Percentiles rank a stretch among this genome's conserved stretches.
phyloP scores from a whole-genome alignment of 2,888 invertebrate genomes.

The Eremobia ochroleuca region DNA sequence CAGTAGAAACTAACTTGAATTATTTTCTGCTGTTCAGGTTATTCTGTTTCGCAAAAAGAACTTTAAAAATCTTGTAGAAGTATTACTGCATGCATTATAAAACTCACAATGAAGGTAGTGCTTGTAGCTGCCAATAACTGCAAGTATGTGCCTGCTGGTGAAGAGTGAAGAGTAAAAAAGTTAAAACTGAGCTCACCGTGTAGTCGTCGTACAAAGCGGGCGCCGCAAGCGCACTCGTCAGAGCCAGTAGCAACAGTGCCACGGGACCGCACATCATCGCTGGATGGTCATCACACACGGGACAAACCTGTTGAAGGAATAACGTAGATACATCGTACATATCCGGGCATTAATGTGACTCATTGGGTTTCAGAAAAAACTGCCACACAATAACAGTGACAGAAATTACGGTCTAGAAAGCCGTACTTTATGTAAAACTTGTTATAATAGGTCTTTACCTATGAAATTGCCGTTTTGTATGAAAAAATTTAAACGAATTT shows the following conservation, averaged over 20 bases:
- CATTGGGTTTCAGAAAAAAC: not conserved
- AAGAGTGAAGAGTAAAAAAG: not conserved
- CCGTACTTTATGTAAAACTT: too few species aligned
- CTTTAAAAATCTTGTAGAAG: not conserved
- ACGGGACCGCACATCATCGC: slow-evolving; percentile 78
- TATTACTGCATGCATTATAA: not conserved
- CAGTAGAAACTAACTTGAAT: too few species aligned
- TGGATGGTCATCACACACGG: slow-evolving; percentile 71
- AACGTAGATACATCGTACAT: not conserved
- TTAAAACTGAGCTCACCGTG: slow-evolving; percentile 66
- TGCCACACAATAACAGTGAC: not conserved
- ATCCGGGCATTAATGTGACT: not conserved
- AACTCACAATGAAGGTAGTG: not conserved
- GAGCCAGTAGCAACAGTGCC: slow-evolving; percentile 78
- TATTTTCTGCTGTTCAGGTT: slow-evolving; percentile 4
- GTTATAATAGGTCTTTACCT: too few species aligned
- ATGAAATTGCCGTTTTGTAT: too few species aligned
- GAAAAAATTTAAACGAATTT: too few species aligned
- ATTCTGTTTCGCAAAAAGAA: not conserved
- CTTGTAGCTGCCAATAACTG: not conserved
- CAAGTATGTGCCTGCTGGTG: not conserved
- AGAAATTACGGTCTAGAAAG: not conserved
- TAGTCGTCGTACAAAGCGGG: slow-evolving; percentile 79
- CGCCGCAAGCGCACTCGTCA: slow-evolving; percentile 80
- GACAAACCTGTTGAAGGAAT: slow-evolving; percentile 57